A percentile compares a stretch with the other conserved stretches of the same genome.
Evolutionary conservation across 2,797 vertebrate species (phyloP).

Genomic region (Periparus ater): DNA sequence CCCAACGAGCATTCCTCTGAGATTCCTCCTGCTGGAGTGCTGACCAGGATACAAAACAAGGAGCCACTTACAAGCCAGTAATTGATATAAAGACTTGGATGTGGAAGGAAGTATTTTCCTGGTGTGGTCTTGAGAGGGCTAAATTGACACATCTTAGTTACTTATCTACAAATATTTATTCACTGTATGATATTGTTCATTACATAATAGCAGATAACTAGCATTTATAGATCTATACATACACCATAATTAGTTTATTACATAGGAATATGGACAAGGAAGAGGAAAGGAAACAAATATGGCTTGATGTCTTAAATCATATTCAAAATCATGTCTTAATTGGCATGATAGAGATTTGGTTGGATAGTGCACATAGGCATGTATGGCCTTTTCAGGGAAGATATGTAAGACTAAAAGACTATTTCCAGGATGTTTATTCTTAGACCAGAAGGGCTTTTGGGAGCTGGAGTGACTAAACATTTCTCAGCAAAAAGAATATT

Average conservation of each 20-base stretch:
- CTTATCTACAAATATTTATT: neutral
- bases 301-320: neutral
- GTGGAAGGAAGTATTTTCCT: neutral
- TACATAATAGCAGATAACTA: neutral
- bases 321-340: neutral
- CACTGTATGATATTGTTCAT: neutral
- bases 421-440: neutral
- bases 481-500: neutral
- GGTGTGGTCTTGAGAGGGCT: neutral
- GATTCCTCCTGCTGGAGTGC: neutral
- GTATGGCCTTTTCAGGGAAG: neutral
- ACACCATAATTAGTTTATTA: neutral
- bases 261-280: neutral
- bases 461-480: neutral
- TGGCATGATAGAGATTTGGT: neutral
- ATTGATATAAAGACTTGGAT: neutral
- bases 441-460: neutral
- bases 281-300: neutral
- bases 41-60: fast-evolving
- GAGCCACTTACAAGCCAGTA: neutral
- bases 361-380: neutral
- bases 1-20: neutral
- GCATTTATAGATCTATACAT: too few relatives aligned
- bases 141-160: neutral
- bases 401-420: neutral